A percentile compares a stretch with the other conserved stretches of the same genome.
Evolutionary conservation across 2,888 invertebrate genomes (phyloP).

Genomic region (Temnothorax ravouxi): DNA sequence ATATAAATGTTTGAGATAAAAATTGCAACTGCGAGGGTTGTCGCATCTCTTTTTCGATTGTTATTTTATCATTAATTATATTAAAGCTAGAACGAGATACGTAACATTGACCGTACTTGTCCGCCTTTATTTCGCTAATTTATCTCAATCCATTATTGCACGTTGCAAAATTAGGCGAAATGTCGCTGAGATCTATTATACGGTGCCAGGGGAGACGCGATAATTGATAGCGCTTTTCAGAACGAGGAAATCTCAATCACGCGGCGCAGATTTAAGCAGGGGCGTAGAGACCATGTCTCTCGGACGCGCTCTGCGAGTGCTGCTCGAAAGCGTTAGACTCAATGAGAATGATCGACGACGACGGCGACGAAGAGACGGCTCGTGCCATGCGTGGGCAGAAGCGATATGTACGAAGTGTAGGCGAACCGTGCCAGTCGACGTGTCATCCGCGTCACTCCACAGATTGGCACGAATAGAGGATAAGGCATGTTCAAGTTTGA

Average conservation of each 20-base stretch:
- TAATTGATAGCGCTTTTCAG: constrained; percentile 39
- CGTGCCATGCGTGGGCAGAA: constrained; percentile 78
- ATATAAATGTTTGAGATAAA: constrained; percentile 9
- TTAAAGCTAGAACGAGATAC: neutral
- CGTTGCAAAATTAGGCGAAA: neutral
- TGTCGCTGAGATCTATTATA: neutral
- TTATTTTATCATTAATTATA: constrained; percentile 3
- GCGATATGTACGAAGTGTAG: constrained; percentile 68
- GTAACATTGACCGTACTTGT: neutral
- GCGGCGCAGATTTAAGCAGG: constrained; percentile 58
- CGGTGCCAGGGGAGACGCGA: neutral
- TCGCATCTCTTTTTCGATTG: neutral
- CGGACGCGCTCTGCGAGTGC: constrained; percentile 58
- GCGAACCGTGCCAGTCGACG: constrained; percentile 70
- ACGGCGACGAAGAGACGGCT: constrained; percentile 69
- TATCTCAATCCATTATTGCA: neutral
- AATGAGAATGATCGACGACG: constrained; percentile 71
- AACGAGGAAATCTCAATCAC: constrained; percentile 80
- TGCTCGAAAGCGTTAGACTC: constrained; percentile 77
- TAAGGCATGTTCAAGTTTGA: constrained; percentile 17
- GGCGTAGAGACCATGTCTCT: constrained; percentile 60
- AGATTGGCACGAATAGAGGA: constrained; percentile 59
- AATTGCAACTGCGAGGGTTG: neutral
- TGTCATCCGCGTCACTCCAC: constrained; percentile 62
- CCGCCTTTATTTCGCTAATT: neutral